Evolutionary conservation across 2,888 invertebrate genomes (phyloP).

Genomic region (Augochlorella aurata): DNA sequence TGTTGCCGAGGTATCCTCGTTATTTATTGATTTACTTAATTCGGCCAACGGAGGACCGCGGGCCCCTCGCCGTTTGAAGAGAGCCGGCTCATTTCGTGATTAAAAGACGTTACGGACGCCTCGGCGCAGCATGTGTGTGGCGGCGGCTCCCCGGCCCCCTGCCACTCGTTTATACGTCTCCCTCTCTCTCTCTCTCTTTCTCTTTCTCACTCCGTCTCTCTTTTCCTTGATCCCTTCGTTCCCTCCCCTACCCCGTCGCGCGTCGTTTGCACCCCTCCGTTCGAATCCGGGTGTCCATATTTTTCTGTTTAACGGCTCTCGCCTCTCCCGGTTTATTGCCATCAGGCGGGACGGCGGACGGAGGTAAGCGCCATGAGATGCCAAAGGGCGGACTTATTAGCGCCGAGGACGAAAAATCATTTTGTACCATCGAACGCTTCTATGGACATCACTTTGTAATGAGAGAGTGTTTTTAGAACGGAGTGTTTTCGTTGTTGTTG

Average conservation of each 20-base stretch:
- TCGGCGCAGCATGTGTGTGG: constrained; percentile 77
- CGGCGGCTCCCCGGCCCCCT: constrained; percentile 62
- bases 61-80: constrained; percentile 73
- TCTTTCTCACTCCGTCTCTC: background rate
- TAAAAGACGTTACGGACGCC: constrained; percentile 80
- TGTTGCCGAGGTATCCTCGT: constrained; percentile 77
- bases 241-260: constrained; percentile 43
- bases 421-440: background rate
- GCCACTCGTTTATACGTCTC: constrained; percentile 41
- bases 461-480: too few relatives aligned
- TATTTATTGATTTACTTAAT: constrained; percentile 81
- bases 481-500: too few relatives aligned
- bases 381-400: constrained; percentile 17
- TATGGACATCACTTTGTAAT: too few relatives aligned
- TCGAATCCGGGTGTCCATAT: constrained; percentile 67
- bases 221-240: background rate
- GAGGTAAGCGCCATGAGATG: constrained; percentile 31
- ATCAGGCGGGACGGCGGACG: constrained; percentile 44
- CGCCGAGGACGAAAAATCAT: background rate
- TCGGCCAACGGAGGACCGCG: constrained; percentile 76
- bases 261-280: constrained; percentile 40
- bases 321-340: constrained; percentile 76
- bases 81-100: constrained; percentile 80
- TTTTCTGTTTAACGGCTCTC: constrained; percentile 79
- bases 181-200: background rate